Conservation (phyloP, 1,140 invertebrate species). For the Vanessa atalanta region DNA sequence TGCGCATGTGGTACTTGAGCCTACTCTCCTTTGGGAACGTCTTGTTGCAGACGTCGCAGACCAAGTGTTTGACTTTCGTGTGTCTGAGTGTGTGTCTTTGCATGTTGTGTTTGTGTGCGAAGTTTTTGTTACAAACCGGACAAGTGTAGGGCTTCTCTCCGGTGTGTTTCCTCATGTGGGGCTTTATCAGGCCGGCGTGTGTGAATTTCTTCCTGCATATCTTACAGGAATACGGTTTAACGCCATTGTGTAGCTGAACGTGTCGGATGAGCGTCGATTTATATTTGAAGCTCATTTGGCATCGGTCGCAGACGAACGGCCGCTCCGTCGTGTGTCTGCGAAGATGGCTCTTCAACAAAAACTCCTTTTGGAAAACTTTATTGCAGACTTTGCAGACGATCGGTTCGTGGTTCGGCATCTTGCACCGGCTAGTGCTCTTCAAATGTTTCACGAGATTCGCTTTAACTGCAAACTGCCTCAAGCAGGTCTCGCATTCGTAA, state of each 20-base stretch:
- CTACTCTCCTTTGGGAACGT: conserved; percentile 88
- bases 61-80: conserved; percentile 90
- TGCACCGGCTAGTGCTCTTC: conserved; percentile 41
- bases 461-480: conserved; percentile 44
- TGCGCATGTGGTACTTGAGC: conserved; percentile 90
- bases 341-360: conserved; percentile 55
- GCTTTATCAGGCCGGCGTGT: conserved; percentile 87
- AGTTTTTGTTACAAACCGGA: conserved; percentile 88
- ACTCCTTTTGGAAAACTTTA: conserved; percentile 55
- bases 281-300: conserved; percentile 59
- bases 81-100: conserved; percentile 90
- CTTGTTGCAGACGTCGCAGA: conserved; percentile 93
- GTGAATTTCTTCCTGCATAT: conserved; percentile 88
- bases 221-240: conserved; percentile 83
- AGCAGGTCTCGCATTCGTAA: conserved; percentile 48
- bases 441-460: conserved; percentile 50
- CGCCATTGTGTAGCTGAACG: conserved; percentile 54
- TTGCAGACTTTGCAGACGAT: conserved; percentile 52
- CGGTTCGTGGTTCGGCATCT: conserved; percentile 32
- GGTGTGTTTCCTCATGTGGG: conserved; percentile 91
- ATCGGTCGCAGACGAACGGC: conserved; percentile 55
- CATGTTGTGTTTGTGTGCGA: conserved; percentile 90
- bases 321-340: conserved; percentile 50
- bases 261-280: conserved; percentile 59
- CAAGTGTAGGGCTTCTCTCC: conserved; percentile 94